These are phyloP conservation scores for Amphiprion ocellaris DNA, from an alignment of 2,113 vertebrate genomes.

Conservation along the genomic window DNA sequence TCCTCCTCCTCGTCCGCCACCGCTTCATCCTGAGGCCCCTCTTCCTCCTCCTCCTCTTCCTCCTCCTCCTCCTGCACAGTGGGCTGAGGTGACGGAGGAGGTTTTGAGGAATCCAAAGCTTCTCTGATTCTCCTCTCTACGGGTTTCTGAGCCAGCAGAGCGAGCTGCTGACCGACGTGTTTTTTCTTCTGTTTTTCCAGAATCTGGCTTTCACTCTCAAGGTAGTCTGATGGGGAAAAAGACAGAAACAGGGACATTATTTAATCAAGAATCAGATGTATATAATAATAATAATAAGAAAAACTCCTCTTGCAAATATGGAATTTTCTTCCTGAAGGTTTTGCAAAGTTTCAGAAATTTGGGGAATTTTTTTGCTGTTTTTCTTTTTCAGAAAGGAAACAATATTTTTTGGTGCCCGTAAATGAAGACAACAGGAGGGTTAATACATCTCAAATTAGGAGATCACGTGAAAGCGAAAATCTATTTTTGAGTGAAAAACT, in stretches of 20 bases:
- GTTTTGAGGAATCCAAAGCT: slow-evolving; percentile 31
- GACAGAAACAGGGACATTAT: background rate
- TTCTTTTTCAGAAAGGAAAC: no score
- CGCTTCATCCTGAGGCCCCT: slow-evolving; percentile 48
- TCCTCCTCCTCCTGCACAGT: slow-evolving; percentile 46
- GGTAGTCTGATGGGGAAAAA: slow-evolving; percentile 60
- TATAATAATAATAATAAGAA: no score
- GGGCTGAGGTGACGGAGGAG: slow-evolving; percentile 25
- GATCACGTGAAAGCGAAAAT: no score
- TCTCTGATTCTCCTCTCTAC: slow-evolving; percentile 46
- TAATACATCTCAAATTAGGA: no score
- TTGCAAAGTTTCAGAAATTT: no score
- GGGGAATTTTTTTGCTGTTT: no score
- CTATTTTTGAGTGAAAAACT: no score
- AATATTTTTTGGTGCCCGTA: no score
- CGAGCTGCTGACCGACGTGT: slow-evolving; percentile 5
- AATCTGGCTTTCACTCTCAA: slow-evolving; percentile 58
- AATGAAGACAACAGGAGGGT: no score
- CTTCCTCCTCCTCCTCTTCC: slow-evolving; percentile 59
- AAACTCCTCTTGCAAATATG: no score
- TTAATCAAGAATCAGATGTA: background rate
- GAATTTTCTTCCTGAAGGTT: no score
- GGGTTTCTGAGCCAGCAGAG: slow-evolving; percentile 8
- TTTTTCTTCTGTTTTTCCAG: slow-evolving; percentile 63
- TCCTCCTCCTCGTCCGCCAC: slow-evolving; percentile 47